Evolutionary conservation across 1,140 invertebrate species (phyloP).

Genomic region (Drosophila truncata): DNA sequence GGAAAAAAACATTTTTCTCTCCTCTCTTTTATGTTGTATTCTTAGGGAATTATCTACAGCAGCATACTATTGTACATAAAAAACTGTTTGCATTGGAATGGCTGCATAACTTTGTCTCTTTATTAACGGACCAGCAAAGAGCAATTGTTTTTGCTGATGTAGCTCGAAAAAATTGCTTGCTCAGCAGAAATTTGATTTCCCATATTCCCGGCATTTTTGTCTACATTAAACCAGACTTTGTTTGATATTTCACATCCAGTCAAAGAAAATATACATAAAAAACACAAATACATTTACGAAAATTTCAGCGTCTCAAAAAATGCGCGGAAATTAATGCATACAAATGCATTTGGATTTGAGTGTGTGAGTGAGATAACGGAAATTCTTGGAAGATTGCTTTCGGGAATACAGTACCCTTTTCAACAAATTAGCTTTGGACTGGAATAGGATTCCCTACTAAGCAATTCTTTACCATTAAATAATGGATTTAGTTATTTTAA

Average conservation of each 20-base stretch:
- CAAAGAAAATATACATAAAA: not conserved
- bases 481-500: not conserved
- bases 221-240: not conserved
- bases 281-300: no score
- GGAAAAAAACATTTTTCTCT: not conserved
- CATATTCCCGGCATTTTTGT: not conserved
- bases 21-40: not conserved
- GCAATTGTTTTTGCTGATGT: no score
- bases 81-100: not conserved
- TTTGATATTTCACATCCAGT: not conserved
- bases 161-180: conserved; percentile 1
- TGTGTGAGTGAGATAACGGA: conserved; percentile 1
- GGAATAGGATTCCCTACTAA: not conserved
- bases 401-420: not conserved
- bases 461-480: not conserved
- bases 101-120: not conserved
- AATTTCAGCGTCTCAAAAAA: not conserved
- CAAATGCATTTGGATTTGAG: not conserved
- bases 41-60: not conserved
- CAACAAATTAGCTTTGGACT: not conserved
- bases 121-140: not conserved
- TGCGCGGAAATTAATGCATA: not conserved
- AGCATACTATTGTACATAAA: not conserved
- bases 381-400: not conserved
- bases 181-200: not conserved